A percentile compares a stretch with the other conserved stretches of the same genome.
Evolutionary conservation across 2,888 invertebrate genomes (phyloP).

Genomic region (Agrotis clavis): DNA sequence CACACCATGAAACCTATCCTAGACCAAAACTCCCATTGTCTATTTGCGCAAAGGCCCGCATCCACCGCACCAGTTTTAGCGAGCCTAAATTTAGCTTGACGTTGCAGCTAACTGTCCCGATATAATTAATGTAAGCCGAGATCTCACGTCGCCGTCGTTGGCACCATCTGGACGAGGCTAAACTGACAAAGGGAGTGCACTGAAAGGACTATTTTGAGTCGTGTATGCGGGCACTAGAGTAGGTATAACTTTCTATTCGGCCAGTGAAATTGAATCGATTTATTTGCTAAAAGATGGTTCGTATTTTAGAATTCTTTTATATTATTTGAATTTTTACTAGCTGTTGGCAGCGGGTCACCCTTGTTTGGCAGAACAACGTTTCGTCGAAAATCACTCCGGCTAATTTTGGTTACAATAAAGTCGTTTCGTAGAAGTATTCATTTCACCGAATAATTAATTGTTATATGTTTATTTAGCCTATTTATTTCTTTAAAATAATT

Average conservation of each 20-base stretch:
- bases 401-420: too few species aligned
- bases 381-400: too few species aligned
- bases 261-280: neutral
- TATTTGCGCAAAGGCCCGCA: constrained; percentile 8
- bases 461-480: too few species aligned
- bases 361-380: too few species aligned
- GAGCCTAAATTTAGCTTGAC: constrained; percentile 47
- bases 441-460: too few species aligned
- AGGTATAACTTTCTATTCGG: constrained; percentile 12
- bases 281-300: neutral
- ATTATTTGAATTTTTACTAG: too few species aligned
- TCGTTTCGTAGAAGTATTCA: too few species aligned
- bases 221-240: constrained; percentile 39
- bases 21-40: neutral
- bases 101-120: constrained; percentile 46
- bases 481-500: too few species aligned
- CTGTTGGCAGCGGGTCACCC: too few species aligned
- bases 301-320: neutral
- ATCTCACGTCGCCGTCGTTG: constrained; percentile 53
- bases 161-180: constrained; percentile 57
- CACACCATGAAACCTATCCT: too few species aligned
- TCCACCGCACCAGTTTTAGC: constrained; percentile 28
- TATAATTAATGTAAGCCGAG: constrained; percentile 65
- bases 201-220: constrained; percentile 56
- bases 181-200: constrained; percentile 57